Evolutionary conservation across 2,797 vertebrate species (phyloP), one percentile per base, ranked within the genome.

Genomic region (Brachyalestes nurse): DNA sequence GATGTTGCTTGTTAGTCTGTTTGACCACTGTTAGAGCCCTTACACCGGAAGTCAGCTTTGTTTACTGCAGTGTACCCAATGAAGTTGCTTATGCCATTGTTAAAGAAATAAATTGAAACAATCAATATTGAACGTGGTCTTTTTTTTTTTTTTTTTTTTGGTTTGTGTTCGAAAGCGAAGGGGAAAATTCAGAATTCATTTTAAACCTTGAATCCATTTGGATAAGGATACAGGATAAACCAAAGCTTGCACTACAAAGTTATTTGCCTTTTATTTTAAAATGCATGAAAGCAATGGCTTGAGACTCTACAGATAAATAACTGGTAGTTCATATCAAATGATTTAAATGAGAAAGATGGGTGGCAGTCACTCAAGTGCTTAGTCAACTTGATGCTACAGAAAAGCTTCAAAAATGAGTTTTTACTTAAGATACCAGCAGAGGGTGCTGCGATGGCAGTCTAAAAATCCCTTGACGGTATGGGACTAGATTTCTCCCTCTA

Each of bases 51-150:
- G 72, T 62, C 51, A 73, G 86, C 81, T 75, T 86, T 88, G 89
- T 92, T 92, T 91, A 92, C 90, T 87, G 78, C 83, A 53, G 83
- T 88, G 88, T 83, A 86, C 71, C 84, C 84, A 77, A 70, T 86
- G 81, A 87, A 71, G 74, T 90, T 90, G 86, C 80, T 90, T 90
- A 91, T 91, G 85, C 89, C 91, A 91, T 92, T 90, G 83, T 87
- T 83, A 87, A 73, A 87, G 83, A 2, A 92, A 92, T 86, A 91
- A 92, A 93, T 84, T 71, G 76, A 85, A 78, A 79, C 86, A 62
- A 67, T 75, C 53, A 90, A 88, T 82, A 81, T 58, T n/a, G 9
- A 51, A 21, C 19, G n/a, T 16, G 8, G 28, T 23, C 6, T 53
- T 7, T 66, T 53, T 25, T 66, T 66, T n/a, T n/a, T n/a, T n/a